Evolutionary conservation across 2,797 vertebrate genomes (phyloP).

Genomic region (Onychomys torridus): DNA sequence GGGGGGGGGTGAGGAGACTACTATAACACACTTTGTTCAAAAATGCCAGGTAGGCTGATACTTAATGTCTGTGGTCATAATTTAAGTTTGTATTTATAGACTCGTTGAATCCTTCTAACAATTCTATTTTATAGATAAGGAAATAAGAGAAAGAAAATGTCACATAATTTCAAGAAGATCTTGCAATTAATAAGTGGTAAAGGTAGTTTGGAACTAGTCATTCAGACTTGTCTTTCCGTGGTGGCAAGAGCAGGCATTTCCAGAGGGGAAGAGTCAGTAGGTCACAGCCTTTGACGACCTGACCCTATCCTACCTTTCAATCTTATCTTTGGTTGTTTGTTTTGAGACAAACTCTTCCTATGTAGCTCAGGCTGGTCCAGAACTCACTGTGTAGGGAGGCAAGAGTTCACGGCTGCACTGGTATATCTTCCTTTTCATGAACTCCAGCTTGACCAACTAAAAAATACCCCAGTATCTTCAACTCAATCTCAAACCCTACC

Average conservation of each 20-base stretch:
- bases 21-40: not conserved
- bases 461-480: not conserved
- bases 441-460: not conserved
- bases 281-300: not conserved
- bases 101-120: not conserved
- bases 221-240: not conserved
- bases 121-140: not conserved
- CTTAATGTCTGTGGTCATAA: not conserved
- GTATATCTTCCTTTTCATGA: not conserved
- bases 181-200: not conserved
- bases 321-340: not conserved
- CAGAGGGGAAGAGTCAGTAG: not conserved
- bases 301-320: not conserved
- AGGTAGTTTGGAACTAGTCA: not conserved
- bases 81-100: constrained; percentile 34
- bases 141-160: constrained; percentile 13
- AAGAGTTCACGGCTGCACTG: too few species aligned
- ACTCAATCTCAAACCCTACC: not conserved
- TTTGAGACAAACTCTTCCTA: not conserved
- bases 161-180: constrained; percentile 16
- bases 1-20: not conserved
- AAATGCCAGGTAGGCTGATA: not conserved
- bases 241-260: not conserved
- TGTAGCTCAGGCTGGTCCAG: not conserved
- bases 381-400: not conserved